phyloP scores from a whole-genome alignment of 2,113 vertebrate genomes.

The Gymnorhina tibicen region DNA sequence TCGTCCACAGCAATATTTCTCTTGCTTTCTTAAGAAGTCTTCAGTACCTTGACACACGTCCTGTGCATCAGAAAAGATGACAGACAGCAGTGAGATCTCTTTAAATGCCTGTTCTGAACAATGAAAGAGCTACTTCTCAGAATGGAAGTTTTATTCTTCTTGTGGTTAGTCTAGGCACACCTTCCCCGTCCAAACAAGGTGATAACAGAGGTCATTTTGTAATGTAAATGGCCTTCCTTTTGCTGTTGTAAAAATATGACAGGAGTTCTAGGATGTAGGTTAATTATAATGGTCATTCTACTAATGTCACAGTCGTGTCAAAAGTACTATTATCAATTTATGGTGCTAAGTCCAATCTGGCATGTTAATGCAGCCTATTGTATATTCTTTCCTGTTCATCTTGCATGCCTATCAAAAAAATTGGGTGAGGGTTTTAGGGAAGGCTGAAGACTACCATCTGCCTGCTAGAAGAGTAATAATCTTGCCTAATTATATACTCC shows the following conservation, averaged over 20 bases:
- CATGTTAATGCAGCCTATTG: constrained; percentile 44
- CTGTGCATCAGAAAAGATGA: background rate
- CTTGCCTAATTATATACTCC: background rate
- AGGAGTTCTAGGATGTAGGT: constrained; percentile 35
- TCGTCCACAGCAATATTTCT: background rate
- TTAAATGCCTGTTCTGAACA: background rate
- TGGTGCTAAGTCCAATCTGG: constrained; percentile 25
- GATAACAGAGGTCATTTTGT: constrained; percentile 37
- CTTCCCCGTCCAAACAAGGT: constrained; percentile 46
- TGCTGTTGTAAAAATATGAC: constrained; percentile 46
- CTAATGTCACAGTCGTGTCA: constrained; percentile 43
- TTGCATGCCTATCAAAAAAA: constrained; percentile 31
- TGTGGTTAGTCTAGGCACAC: background rate
- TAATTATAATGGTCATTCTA: constrained; percentile 60
- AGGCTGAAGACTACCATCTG: constrained; percentile 47
- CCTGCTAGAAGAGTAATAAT: constrained; percentile 18
- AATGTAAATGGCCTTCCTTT: constrained; percentile 28
- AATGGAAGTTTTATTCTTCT: constrained; percentile 1
- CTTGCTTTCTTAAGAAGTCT: background rate
- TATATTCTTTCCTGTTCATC: background rate
- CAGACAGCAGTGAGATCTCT: background rate
- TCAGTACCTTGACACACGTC: background rate
- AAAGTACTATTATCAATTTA: constrained; percentile 36
- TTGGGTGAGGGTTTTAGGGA: background rate
- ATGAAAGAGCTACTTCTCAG: background rate